These are phyloP conservation scores for Marmota flaviventris DNA, from an alignment of 2,113 vertebrate genomes.

Conservation along the genomic window DNA sequence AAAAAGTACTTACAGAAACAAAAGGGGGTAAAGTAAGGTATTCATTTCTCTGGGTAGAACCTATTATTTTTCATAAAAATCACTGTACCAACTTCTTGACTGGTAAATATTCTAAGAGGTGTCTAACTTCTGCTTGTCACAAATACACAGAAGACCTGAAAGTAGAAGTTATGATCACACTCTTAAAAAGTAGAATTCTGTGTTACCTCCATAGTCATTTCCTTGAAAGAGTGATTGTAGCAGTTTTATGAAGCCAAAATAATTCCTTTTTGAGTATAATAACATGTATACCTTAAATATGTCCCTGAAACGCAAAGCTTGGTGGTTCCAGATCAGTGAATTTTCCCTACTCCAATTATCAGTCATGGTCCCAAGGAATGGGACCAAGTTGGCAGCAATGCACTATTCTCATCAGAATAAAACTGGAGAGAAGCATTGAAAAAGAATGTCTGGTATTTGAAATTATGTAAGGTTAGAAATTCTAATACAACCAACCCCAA, in stretches of 20 bases:
- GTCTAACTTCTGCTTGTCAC: neutral
- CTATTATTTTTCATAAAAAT: neutral
- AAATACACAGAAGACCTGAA: neutral
- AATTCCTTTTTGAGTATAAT: neutral
- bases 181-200: neutral
- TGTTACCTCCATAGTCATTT: neutral
- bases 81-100: neutral
- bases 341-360: neutral
- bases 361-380: neutral
- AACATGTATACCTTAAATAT: neutral
- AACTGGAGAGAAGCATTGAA: neutral
- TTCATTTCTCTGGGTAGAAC: neutral
- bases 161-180: neutral
- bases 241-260: neutral
- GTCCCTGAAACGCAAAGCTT: neutral
- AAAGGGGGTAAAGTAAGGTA: neutral
- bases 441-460: constrained; percentile 50
- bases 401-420: constrained; percentile 26
- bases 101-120: neutral
- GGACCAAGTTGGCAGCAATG: neutral
- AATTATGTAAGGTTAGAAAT: constrained; percentile 62
- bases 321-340: neutral
- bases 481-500: constrained; percentile 70
- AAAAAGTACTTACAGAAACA: neutral
- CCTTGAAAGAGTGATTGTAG: constrained; percentile 29